phyloP scores from a whole-genome alignment of 2,888 invertebrate species.

The Pteria penguin region DNA sequence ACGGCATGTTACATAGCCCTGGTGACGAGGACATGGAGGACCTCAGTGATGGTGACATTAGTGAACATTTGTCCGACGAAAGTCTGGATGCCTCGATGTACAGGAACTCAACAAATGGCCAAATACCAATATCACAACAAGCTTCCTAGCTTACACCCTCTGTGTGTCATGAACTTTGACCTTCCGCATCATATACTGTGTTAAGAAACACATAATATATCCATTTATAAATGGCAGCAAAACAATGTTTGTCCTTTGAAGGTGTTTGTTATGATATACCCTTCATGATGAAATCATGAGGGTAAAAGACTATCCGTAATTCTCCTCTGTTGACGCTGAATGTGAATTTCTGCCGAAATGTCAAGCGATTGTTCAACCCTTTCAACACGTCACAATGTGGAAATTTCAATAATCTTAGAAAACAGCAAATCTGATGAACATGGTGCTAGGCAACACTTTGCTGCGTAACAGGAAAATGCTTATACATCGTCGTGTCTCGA shows the following conservation, averaged over 20 bases:
- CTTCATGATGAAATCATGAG: not conserved
- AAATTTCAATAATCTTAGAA: no score
- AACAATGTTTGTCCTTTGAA: not conserved
- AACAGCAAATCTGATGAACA: no score
- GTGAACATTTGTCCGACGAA: constrained; percentile 57
- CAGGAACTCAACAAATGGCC: constrained; percentile 20
- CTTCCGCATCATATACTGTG: not conserved
- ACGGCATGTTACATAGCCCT: not conserved
- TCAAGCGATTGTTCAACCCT: no score
- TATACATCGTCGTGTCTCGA: no score
- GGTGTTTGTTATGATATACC: no score
- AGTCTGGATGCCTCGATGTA: constrained; percentile 56
- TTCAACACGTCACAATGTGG: no score
- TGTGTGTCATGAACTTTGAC: not conserved
- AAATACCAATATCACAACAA: not conserved
- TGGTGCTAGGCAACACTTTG: no score
- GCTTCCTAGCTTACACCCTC: not conserved
- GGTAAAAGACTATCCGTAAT: no score
- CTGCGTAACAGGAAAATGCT: no score
- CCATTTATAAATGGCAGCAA: not conserved
- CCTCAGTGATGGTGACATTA: constrained; percentile 59
- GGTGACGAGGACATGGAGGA: constrained; percentile 26
- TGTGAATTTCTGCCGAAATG: no score
- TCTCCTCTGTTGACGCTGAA: no score
- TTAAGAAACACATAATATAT: constrained; percentile 20